phyloP scores from a whole-genome alignment of 2,888 invertebrate genomes.

The Pharmacophagus antenor region DNA sequence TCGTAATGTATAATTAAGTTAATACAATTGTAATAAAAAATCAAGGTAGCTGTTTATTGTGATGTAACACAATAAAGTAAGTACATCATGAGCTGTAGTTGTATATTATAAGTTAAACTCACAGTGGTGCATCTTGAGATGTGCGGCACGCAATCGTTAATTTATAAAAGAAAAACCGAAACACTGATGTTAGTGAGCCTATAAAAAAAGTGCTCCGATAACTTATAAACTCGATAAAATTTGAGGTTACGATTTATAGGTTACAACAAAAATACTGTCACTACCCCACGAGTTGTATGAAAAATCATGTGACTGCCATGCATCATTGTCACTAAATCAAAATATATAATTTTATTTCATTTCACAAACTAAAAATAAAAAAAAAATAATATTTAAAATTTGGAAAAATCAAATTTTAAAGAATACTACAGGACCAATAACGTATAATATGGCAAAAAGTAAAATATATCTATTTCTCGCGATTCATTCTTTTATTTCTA shows the following conservation, averaged over 20 bases:
- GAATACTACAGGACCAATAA: slow-evolving; percentile 12
- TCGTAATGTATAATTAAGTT: too few species aligned
- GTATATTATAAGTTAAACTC: too few species aligned
- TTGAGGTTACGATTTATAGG: background rate
- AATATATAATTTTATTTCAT: background rate
- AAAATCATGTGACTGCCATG: background rate
- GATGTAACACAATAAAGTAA: background rate
- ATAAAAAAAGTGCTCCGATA: background rate
- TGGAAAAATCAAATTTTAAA: background rate
- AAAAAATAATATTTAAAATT: background rate
- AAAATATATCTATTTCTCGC: slow-evolving; percentile 33
- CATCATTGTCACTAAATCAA: background rate
- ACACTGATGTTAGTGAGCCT: background rate
- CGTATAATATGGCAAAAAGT: too few species aligned
- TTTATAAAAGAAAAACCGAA: too few species aligned
- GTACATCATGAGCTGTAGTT: background rate
- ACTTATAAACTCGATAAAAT: background rate
- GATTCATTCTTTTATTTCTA: slow-evolving; percentile 36
- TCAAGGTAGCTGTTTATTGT: background rate
- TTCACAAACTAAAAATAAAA: too few species aligned
- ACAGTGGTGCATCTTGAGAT: too few species aligned
- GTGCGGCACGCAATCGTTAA: too few species aligned
- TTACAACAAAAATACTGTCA: background rate
- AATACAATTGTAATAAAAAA: background rate
- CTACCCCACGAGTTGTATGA: background rate